phyloP scores from a whole-genome alignment of 2,113 vertebrate species.

The Bos javanicus region DNA sequence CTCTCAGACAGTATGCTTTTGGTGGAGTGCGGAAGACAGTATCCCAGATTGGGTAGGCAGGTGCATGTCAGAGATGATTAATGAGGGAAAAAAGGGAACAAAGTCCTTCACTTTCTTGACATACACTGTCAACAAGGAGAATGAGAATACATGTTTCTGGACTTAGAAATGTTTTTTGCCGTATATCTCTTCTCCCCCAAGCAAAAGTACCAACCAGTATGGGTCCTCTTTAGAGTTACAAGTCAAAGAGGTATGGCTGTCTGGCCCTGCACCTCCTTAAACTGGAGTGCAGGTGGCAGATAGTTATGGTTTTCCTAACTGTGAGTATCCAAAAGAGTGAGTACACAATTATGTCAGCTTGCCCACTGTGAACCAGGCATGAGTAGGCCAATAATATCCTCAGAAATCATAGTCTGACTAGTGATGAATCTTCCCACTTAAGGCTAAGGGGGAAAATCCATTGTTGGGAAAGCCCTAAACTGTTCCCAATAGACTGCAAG shows the following conservation, averaged over 20 bases:
- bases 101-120: conserved; percentile 21
- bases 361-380: not conserved
- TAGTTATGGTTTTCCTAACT: not conserved
- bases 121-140: conserved; percentile 16
- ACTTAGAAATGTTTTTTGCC: conserved; percentile 23
- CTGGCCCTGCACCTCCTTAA: not conserved
- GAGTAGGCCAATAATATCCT: not conserved
- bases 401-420: not conserved
- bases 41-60: not conserved
- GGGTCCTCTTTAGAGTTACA: not conserved
- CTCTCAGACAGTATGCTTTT: not conserved
- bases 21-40: not conserved
- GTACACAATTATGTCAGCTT: not conserved
- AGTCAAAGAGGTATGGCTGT: not conserved
- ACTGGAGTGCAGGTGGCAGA: not conserved
- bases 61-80: conserved; percentile 45
- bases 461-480: not conserved
- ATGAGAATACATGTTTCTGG: not conserved
- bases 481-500: not conserved
- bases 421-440: not conserved
- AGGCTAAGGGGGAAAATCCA: not conserved
- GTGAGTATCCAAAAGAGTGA: not conserved
- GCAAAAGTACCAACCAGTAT: not conserved
- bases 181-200: not conserved
- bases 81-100: not conserved